These are phyloP conservation scores for Schizopygopsis malacanthus DNA, from an alignment of 2,797 vertebrate species.

Conservation along the genomic window DNA sequence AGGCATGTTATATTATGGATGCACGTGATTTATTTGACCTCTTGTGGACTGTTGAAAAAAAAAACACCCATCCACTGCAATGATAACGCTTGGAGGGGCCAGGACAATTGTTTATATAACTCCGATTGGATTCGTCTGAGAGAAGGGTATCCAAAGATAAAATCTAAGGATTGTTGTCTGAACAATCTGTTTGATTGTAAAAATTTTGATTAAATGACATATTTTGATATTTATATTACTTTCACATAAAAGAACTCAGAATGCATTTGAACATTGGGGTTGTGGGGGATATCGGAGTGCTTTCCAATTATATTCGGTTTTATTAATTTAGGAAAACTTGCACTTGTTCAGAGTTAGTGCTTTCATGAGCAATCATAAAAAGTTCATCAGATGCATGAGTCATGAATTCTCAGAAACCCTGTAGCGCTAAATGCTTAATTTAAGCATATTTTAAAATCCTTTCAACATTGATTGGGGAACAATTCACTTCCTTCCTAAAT, in stretches of 20 bases:
- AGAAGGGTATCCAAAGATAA: constrained; percentile 1
- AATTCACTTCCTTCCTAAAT: background rate
- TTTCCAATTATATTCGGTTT: constrained; percentile 10
- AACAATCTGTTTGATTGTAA: constrained; percentile 2
- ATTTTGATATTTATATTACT: background rate
- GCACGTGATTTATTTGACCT: too few species aligned
- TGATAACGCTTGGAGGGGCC: too few species aligned
- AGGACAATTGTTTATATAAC: too few species aligned
- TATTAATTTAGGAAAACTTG: background rate
- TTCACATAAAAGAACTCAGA: background rate
- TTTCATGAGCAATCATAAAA: constrained; percentile 19
- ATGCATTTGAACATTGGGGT: background rate
- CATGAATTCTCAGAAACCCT: constrained; percentile 16
- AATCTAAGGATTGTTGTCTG: background rate
- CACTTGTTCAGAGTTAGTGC: background rate
- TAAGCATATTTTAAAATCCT: background rate
- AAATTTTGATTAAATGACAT: background rate
- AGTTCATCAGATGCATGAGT: constrained; percentile 10
- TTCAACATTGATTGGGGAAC: background rate
- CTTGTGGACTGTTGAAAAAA: too few species aligned
- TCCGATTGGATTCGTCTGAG: too few species aligned
- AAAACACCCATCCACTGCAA: too few species aligned
- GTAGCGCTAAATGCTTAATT: background rate
- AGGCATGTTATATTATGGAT: too few species aligned
- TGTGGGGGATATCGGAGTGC: background rate